These are phyloP conservation scores for Crematogaster levior DNA, from an alignment of 2,888 invertebrate species.

Conservation along the genomic window DNA sequence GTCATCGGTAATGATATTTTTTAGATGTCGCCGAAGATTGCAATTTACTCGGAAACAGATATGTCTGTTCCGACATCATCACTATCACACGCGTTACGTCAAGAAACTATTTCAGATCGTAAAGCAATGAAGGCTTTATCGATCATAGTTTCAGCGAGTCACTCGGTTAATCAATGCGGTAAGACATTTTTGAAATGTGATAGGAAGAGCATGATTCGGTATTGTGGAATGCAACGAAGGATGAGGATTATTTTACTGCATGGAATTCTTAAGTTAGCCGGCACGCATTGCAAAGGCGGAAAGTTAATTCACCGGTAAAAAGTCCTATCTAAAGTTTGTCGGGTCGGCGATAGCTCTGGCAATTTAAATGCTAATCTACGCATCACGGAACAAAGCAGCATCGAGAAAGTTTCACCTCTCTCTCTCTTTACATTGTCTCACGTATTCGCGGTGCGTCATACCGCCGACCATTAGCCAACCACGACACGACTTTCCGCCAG, in stretches of 20 bases:
- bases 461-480: slow-evolving; percentile 49
- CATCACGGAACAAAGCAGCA: slow-evolving; percentile 54
- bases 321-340: slow-evolving; percentile 44
- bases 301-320: slow-evolving; percentile 25
- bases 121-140: too few species aligned
- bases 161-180: background rate
- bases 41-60: background rate
- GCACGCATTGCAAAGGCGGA: slow-evolving; percentile 32
- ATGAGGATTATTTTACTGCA: slow-evolving; percentile 9
- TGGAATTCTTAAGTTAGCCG: slow-evolving; percentile 16
- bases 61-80: background rate
- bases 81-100: background rate
- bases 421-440: slow-evolving; percentile 51
- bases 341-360: slow-evolving; percentile 44
- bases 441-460: slow-evolving; percentile 48
- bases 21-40: background rate
- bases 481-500: slow-evolving; percentile 51
- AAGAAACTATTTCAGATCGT: background rate
- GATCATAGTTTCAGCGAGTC: background rate
- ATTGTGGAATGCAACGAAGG: background rate
- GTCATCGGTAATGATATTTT: background rate
- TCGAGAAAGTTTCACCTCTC: slow-evolving; percentile 51
- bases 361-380: slow-evolving; percentile 57
- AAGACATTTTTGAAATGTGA: background rate
- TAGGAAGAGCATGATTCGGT: background rate